Evolutionary conservation across 2,797 vertebrate genomes (phyloP).

Genomic region (Acanthis flammea): DNA sequence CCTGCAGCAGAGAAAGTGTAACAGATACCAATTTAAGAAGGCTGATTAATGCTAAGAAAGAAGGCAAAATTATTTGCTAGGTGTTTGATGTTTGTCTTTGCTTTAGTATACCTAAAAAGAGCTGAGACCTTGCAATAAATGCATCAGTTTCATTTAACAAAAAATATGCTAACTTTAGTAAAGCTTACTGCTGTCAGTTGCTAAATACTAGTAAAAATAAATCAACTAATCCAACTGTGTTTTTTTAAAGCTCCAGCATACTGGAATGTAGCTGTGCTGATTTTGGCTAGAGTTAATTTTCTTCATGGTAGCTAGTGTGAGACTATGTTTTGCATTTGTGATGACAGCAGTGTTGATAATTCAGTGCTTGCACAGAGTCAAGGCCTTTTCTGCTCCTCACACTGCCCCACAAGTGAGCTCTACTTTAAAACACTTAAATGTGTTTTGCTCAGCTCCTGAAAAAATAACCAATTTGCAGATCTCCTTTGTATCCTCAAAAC

Average conservation of each 20-base stretch:
- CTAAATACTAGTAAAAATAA: neutral
- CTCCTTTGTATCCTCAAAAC: neutral
- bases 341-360: neutral
- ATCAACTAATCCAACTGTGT: neutral
- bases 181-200: neutral
- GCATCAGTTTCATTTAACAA: neutral
- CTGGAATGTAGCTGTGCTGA: neutral
- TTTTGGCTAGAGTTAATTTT: neutral
- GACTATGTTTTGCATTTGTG: neutral
- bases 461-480: neutral
- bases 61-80: neutral
- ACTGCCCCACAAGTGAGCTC: neutral
- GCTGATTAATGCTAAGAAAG: neutral
- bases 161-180: neutral
- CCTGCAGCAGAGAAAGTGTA: neutral
- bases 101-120: neutral
- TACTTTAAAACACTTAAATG: neutral
- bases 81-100: neutral
- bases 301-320: neutral
- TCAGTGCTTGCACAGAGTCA: neutral
- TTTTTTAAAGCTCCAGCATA: neutral
- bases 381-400: neutral
- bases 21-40: neutral
- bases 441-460: neutral
- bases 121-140: neutral